Base-by-base conservation (phyloP, 2,888 invertebrate genomes). In the Ophonus ardosiacus region DNA sequence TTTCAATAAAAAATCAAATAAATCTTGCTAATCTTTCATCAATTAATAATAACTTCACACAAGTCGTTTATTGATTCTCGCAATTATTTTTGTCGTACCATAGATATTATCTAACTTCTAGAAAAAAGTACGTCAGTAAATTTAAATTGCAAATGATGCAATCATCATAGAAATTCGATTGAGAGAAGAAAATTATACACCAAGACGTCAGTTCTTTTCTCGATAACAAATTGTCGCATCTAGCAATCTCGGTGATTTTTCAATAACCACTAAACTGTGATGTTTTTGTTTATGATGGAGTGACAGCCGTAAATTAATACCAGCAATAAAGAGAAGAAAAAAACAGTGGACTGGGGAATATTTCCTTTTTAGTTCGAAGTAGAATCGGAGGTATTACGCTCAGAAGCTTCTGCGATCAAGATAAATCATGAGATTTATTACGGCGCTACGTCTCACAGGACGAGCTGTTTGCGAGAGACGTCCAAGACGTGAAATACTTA, bases 391-490 rank as follows among this genome's bases (percentile, higher is more conserved):
- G 82, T 71, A 82, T 82, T 82, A 82, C 82, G 38, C 6, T 51
- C 68, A 57, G 38, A 57, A 82, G 82, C 71, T 68, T 82, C 82
- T 82, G 68, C 82, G 57, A 57, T 82, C 56, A 15, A 56, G 21
- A 71, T 82, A 82, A 51, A 82, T 82, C 82, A 82, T 51, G 38
- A 81, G 82, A 82, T 71, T 82, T 82, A 82, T 82, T 57, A 24
- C 56, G 24, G 59, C 40, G 31, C 38, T 61, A 15, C 8, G 68
- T 13, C 31, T 10, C 43, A 7, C 15, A 43, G 71, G 18, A 18
- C 40, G 40, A 71, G 31, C 68, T 7, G 8, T 38, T 40, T 10
- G 31, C 31, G 31, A 31, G 43, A 51, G 43, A 31, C 31, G 31
- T 31, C 31, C 31, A 13, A 51, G 43, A 51, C 4, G 43, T 51